phyloP scores from a whole-genome alignment of 2,888 invertebrate species.

The Ferdinandea cuprea region DNA sequence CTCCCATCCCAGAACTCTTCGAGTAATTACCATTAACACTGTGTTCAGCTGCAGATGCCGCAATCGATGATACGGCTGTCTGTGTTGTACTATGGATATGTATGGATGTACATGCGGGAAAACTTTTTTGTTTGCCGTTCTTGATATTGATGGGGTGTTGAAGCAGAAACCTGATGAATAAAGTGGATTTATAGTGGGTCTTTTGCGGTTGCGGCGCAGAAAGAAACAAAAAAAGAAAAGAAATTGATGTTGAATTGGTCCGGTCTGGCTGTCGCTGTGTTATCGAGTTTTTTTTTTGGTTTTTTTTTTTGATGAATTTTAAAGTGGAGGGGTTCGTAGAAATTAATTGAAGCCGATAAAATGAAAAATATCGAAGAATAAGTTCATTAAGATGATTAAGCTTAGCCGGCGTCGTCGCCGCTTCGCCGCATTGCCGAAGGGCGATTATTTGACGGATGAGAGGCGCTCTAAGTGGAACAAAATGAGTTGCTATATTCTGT shows the following conservation, averaged over 20 bases:
- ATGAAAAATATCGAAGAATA: constrained; percentile 42
- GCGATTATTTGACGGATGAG: constrained; percentile 26
- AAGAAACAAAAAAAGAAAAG: constrained; percentile 19
- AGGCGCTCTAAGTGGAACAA: constrained; percentile 4
- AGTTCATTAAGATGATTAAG: constrained; percentile 34
- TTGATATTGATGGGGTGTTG: constrained; percentile 62
- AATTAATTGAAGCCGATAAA: constrained; percentile 44
- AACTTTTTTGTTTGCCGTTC: constrained; percentile 58
- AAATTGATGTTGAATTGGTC: constrained; percentile 23
- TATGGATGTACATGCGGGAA: not conserved
- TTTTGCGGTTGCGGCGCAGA: constrained; percentile 3
- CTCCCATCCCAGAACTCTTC: constrained; percentile 42
- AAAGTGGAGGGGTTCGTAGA: constrained; percentile 21
- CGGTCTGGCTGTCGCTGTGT: not conserved
- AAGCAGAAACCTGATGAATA: constrained; percentile 63
- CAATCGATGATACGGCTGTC: constrained; percentile 41
- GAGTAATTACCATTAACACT: constrained; percentile 61
- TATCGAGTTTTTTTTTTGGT: not conserved
- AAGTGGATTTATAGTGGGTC: constrained; percentile 53
- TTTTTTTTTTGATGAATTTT: constrained; percentile 15
- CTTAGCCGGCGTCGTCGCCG: no score
- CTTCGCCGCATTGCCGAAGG: no score
- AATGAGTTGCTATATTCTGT: constrained; percentile 26
- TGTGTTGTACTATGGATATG: constrained; percentile 1
- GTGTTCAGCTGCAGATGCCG: constrained; percentile 57